These are phyloP conservation scores for Leucoraja erinaceus DNA, from an alignment of 2,113 vertebrate species.

Conservation along the genomic window DNA sequence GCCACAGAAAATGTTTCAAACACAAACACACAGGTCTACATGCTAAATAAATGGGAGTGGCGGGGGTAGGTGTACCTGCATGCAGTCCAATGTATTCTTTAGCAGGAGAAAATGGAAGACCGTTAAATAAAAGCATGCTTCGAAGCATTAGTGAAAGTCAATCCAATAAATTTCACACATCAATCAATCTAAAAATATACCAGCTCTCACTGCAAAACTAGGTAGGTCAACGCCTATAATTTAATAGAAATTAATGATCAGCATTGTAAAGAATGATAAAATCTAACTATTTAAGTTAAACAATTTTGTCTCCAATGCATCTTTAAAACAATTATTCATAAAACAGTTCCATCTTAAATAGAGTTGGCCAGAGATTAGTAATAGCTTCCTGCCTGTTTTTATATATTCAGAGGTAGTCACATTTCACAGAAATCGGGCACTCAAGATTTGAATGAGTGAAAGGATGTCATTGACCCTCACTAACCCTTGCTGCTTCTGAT, in stretches of 20 bases:
- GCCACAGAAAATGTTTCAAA: neutral
- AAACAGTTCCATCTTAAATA: neutral
- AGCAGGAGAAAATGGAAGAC: constrained; percentile 50
- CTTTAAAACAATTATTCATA: neutral
- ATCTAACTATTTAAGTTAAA: neutral
- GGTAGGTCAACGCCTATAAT: constrained; percentile 67
- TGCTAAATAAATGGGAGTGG: neutral
- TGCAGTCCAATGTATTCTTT: constrained; percentile 91
- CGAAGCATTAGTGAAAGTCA: neutral
- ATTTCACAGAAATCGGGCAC: neutral
- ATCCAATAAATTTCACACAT: neutral
- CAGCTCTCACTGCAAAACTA: constrained; percentile 67
- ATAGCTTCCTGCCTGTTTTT: neutral
- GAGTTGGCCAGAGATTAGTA: neutral
- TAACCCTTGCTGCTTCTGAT: neutral
- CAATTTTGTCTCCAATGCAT: neutral
- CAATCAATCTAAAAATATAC: constrained; percentile 52
- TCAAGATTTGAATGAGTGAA: neutral
- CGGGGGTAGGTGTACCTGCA: constrained; percentile 74
- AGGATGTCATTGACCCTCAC: neutral
- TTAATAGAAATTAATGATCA: constrained; percentile 48
- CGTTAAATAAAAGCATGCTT: constrained; percentile 39
- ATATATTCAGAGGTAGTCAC: neutral
- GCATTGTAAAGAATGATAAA: neutral
- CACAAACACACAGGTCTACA: constrained; percentile 5